A percentile compares a stretch with the other conserved stretches of the same genome.
Evolutionary conservation across 2,888 invertebrate genomes (phyloP).

Genomic region (Eudemis profundana): DNA sequence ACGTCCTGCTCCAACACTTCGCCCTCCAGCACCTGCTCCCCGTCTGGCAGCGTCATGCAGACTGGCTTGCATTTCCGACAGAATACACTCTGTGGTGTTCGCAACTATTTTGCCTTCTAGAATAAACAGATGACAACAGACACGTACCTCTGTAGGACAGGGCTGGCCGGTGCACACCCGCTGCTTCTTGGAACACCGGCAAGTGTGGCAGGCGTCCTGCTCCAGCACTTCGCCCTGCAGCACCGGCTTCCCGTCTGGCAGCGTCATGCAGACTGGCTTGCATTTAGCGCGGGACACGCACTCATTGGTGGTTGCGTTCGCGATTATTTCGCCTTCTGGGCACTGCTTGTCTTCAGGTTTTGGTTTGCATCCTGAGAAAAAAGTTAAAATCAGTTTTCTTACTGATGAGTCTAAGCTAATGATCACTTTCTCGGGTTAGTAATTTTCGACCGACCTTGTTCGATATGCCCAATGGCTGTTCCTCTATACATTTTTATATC

Average conservation of each 20-base stretch:
- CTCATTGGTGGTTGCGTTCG: constrained; percentile 87
- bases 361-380: constrained; percentile 87
- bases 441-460: too few species aligned
- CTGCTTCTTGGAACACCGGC: constrained; percentile 89
- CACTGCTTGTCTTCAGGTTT: constrained; percentile 82
- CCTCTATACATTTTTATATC: too few species aligned
- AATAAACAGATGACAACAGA: too few species aligned
- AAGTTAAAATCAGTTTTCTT: too few species aligned
- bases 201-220: constrained; percentile 92
- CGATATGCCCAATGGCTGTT: too few species aligned
- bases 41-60: constrained; percentile 88
- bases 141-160: constrained; percentile 74
- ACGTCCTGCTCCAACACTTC: constrained; percentile 90
- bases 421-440: too few species aligned
- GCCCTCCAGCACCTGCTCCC: constrained; percentile 89
- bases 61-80: constrained; percentile 88
- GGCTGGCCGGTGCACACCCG: constrained; percentile 90
- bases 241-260: constrained; percentile 86
- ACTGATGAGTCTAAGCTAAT: too few species aligned
- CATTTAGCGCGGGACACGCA: constrained; percentile 92
- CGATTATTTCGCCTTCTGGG: constrained; percentile 89
- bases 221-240: constrained; percentile 92
- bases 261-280: constrained; percentile 88
- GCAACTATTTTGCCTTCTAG: constrained; percentile 89
- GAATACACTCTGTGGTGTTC: constrained; percentile 91